Base-by-base conservation (phyloP, 2,113 vertebrate genomes). In the Charadrius vociferus region DNA sequence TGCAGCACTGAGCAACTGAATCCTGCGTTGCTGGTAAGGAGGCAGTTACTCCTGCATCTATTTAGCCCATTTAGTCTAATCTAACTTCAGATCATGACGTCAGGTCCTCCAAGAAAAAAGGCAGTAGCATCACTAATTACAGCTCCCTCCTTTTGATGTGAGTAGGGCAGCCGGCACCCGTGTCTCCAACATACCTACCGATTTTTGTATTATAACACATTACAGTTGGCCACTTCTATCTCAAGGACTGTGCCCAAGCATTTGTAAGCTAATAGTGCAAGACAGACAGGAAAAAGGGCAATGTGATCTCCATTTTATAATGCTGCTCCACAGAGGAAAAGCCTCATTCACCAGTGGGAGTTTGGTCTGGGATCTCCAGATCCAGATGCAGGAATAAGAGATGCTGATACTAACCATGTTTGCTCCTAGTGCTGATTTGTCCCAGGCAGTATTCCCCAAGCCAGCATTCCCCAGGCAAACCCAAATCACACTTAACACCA, bases 11-110 rank as follows among this genome's bases (percentile, higher is more conserved):
- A 82, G 12, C 27, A 72, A 45, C 29, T 34, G 27, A 59, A 41
- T 39, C 0, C 0, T 21, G n/a, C 1, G 0, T n/a, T 73, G 50
- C 23, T 66, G 47, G 9, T 52, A 65, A 71, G 49, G 29, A 68
- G 7, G 41, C 66, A 87, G 29, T 14, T 82, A 70, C 26, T 85
- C 7, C 45, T 88, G 70, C 13, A 14, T 65, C 10, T 87, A 1
- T 82, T 79, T 61, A 86, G 26, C 7, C 10, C 19, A 36, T 32
- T 43, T 58, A 66, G 39, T 77, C 34, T 68, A 37, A 58, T 37
- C 26, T 22, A 82, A 77, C 62, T 73, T 77, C 61, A 63, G 55
- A 77, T 55, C 32, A 14, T 67, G 55, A 37, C 32, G 71, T 5
- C 8, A 67, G 21, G 26, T 83, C 41, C 49, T 77, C 32, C 20